These are phyloP conservation scores for Plusia festucae DNA, from an alignment of 2,888 invertebrate genomes.

Conservation along the genomic window DNA sequence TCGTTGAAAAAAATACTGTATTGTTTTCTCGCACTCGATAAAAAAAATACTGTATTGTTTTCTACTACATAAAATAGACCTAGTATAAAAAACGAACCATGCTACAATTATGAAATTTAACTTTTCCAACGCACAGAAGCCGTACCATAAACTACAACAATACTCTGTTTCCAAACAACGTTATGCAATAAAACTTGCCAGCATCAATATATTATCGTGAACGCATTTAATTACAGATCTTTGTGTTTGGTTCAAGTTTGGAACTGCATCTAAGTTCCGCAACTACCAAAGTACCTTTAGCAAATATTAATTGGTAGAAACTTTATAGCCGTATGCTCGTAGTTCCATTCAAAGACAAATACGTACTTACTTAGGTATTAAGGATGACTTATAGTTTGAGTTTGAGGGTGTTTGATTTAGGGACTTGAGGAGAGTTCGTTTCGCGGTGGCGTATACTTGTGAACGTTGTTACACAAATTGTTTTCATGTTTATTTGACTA, in stretches of 20 bases:
- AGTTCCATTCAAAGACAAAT: slow-evolving; percentile 74
- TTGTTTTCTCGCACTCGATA: no score
- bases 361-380: slow-evolving; percentile 63
- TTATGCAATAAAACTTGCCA: slow-evolving; percentile 3
- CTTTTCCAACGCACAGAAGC: neutral
- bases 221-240: slow-evolving; percentile 63
- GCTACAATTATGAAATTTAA: no score
- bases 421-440: slow-evolving; percentile 39
- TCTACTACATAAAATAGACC: no score
- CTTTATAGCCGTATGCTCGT: slow-evolving; percentile 66
- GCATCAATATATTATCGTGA: slow-evolving; percentile 40
- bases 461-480: neutral
- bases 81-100: no score
- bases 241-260: slow-evolving; percentile 59
- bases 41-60: no score
- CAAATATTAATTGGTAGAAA: slow-evolving; percentile 79
- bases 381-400: slow-evolving; percentile 68
- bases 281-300: slow-evolving; percentile 76
- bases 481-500: slow-evolving; percentile 1
- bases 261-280: slow-evolving; percentile 72
- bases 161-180: neutral
- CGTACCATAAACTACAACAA: neutral
- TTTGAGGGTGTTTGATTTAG: slow-evolving; percentile 62
- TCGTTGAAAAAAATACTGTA: no score
- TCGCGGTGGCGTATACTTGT: slow-evolving; percentile 20